phyloP scores from a whole-genome alignment of 2,797 vertebrate genomes.

The Petrocephalus sullivani region DNA sequence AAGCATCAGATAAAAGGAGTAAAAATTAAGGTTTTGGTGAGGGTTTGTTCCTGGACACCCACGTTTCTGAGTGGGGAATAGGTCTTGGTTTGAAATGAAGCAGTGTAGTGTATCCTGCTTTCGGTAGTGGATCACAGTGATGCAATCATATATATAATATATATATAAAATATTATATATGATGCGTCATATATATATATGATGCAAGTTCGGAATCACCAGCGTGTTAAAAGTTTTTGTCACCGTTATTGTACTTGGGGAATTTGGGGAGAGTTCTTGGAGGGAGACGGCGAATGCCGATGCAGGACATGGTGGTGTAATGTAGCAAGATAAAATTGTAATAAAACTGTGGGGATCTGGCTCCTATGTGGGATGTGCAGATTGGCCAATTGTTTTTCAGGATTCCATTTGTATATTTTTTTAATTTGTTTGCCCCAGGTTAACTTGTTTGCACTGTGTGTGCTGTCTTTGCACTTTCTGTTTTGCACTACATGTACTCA shows the following conservation, averaged over 20 bases:
- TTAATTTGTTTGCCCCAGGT: not conserved
- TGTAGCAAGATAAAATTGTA: not conserved
- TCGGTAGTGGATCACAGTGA: not conserved
- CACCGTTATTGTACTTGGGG: not conserved
- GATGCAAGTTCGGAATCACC: not conserved
- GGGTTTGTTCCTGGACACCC: not conserved
- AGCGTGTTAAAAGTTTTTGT: not conserved
- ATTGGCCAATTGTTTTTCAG: not conserved
- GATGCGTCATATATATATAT: no score
- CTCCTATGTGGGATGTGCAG: not conserved
- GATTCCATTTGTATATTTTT: not conserved
- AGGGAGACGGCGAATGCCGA: not conserved
- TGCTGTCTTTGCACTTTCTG: not conserved
- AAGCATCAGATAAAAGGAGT: not conserved
- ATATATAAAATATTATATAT: no score
- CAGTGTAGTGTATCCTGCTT: not conserved
- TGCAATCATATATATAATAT: no score
- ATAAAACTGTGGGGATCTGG: not conserved
- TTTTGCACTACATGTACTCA: not conserved
- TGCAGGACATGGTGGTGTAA: not conserved
- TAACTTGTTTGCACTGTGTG: not conserved
- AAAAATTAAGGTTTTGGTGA: not conserved
- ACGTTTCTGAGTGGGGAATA: not conserved
- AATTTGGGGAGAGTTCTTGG: not conserved
- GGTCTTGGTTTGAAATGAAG: not conserved